These are phyloP conservation scores for Conomelus anceps DNA, from an alignment of 2,888 invertebrate genomes.

Conservation along the genomic window DNA sequence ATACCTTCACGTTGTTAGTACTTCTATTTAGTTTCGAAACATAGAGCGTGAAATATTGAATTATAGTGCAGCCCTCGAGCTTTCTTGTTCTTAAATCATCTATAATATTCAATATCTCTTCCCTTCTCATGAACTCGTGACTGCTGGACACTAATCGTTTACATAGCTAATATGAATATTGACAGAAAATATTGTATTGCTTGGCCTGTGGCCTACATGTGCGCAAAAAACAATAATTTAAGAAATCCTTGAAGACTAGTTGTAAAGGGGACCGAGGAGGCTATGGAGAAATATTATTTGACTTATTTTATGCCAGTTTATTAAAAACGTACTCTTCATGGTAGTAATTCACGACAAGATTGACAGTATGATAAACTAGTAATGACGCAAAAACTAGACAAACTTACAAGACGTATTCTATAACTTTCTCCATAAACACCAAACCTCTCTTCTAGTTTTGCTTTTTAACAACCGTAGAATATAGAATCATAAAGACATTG, in stretches of 20 bases:
- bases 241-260: background rate
- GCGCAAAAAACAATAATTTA: background rate
- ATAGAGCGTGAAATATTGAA: background rate
- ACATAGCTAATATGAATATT: background rate
- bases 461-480: too few relatives aligned
- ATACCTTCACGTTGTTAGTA: background rate
- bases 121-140: background rate
- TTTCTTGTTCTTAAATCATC: background rate
- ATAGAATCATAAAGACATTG: too few relatives aligned
- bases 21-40: background rate
- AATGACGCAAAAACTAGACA: background rate
- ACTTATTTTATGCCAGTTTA: background rate
- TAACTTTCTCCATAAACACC: background rate
- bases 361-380: background rate
- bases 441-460: background rate
- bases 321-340: background rate
- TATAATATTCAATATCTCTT: background rate
- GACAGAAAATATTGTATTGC: background rate
- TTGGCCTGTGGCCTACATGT: too few relatives aligned
- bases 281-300: background rate
- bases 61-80: background rate
- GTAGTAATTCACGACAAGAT: background rate
- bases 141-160: background rate
- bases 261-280: background rate
- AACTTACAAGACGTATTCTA: background rate